Conservation (phyloP, 2,888 invertebrate species). For the Charanyca ferruginea region DNA sequence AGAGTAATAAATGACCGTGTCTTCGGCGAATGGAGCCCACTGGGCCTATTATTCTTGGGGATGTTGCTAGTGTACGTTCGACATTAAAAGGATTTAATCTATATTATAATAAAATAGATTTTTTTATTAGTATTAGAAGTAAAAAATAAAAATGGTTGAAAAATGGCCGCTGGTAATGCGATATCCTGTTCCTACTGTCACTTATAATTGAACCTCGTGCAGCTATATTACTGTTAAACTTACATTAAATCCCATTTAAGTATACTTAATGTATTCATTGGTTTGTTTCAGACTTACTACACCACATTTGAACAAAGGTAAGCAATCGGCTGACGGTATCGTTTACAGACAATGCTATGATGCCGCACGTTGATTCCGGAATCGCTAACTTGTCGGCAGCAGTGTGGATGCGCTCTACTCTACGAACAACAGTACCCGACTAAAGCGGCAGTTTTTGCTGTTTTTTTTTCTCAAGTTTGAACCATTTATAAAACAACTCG, state of each 20-base stretch:
- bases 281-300: slow-evolving; percentile 57
- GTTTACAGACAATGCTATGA: slow-evolving; percentile 49
- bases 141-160: no score
- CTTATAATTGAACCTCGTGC: slow-evolving; percentile 22
- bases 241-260: slow-evolving; percentile 7
- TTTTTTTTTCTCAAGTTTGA: slow-evolving; percentile 68
- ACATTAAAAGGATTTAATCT: no score
- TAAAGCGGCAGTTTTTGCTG: slow-evolving; percentile 53
- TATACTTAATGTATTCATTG: slow-evolving; percentile 23
- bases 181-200: slow-evolving; percentile 28
- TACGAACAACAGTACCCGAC: slow-evolving; percentile 61
- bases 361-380: slow-evolving; percentile 37
- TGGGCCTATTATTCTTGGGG: no score
- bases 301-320: slow-evolving; percentile 50
- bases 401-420: slow-evolving; percentile 51
- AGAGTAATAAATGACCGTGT: no score
- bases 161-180: background rate
- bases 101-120: no score
- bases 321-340: slow-evolving; percentile 32
- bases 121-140: no score
- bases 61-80: no score
- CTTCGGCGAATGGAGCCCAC: no score
- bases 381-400: slow-evolving; percentile 26
- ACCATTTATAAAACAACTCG: slow-evolving; percentile 74
- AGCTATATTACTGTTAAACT: slow-evolving; percentile 12